Percentiles rank a stretch among this genome's conserved stretches.
Evolutionary conservation across 1,140 invertebrate genomes (phyloP).

Genomic region (Drosophila tsacasi): DNA sequence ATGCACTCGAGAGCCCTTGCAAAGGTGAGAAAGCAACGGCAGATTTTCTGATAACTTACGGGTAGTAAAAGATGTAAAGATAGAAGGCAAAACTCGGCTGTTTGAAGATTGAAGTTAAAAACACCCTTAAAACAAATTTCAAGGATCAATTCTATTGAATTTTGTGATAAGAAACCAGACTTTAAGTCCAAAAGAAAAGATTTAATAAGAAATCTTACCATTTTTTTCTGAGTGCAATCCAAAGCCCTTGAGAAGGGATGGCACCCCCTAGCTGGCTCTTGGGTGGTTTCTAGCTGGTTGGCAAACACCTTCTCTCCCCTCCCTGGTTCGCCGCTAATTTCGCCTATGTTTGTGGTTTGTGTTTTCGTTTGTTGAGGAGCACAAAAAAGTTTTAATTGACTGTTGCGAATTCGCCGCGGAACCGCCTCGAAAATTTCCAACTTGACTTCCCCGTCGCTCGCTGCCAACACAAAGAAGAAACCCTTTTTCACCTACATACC

Average conservation of each 20-base stretch:
- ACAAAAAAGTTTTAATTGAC: constrained; percentile 81
- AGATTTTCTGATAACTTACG: too few relatives aligned
- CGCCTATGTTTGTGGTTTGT: constrained; percentile 76
- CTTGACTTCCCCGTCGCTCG: constrained; percentile 13
- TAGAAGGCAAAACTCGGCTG: too few relatives aligned
- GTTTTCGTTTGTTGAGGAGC: constrained; percentile 56
- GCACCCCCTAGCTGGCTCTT: background rate
- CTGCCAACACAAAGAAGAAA: constrained; percentile 8
- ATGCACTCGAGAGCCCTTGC: too few relatives aligned
- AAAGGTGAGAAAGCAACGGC: background rate
- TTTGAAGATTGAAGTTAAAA: too few relatives aligned
- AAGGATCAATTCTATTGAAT: too few relatives aligned
- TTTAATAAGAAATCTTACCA: too few relatives aligned
- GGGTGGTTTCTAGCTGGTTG: constrained; percentile 1
- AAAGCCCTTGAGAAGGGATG: background rate
- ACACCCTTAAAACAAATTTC: too few relatives aligned
- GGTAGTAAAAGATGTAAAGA: too few relatives aligned
- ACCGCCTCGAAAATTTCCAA: constrained; percentile 31
- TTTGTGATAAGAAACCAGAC: too few relatives aligned
- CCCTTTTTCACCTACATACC: constrained; percentile 16
- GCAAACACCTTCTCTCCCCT: constrained; percentile 6
- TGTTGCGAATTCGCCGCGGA: constrained; percentile 60
- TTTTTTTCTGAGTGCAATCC: constrained; percentile 9
- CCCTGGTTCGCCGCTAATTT: constrained; percentile 63
- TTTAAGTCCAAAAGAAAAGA: too few relatives aligned